These are phyloP conservation scores for Acronicta alni DNA, from an alignment of 2,888 invertebrate species.

Conservation along the genomic window DNA sequence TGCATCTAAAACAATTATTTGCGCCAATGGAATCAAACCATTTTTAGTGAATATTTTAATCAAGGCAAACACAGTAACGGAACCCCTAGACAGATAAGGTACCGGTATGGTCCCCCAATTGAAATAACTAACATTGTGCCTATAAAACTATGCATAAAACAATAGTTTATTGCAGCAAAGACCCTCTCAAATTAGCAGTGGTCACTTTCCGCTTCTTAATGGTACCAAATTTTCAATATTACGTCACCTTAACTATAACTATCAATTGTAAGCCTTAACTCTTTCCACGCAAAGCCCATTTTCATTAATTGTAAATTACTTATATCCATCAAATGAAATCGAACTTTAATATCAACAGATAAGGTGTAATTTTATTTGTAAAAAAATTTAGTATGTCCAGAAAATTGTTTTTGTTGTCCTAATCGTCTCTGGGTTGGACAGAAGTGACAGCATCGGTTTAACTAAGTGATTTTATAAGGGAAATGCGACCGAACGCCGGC, in stretches of 20 bases:
- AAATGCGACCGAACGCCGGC: slow-evolving; percentile 59
- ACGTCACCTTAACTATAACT: slow-evolving; percentile 35
- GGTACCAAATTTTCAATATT: slow-evolving; percentile 68
- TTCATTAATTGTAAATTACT: slow-evolving; percentile 29
- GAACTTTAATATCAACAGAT: slow-evolving; percentile 20
- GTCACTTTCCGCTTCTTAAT: slow-evolving; percentile 79
- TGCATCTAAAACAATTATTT: no score
- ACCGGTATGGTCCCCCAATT: slow-evolving; percentile 16
- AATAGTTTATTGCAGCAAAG: slow-evolving; percentile 64
- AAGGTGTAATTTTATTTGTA: slow-evolving; percentile 36
- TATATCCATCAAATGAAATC: slow-evolving; percentile 3
- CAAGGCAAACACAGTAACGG: slow-evolving; percentile 31
- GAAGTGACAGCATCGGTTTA: slow-evolving; percentile 73
- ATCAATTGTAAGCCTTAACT: slow-evolving; percentile 36
- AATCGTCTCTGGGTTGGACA: slow-evolving; percentile 64
- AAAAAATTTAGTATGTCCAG: slow-evolving; percentile 47
- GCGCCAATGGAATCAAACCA: slow-evolving; percentile 11
- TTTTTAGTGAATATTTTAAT: slow-evolving; percentile 41
- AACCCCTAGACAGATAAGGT: slow-evolving; percentile 17
- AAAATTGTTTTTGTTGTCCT: slow-evolving; percentile 66
- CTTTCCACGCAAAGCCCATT: slow-evolving; percentile 35
- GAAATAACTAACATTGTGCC: slow-evolving; percentile 49
- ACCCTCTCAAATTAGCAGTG: slow-evolving; percentile 78
- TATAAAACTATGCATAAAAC: slow-evolving; percentile 60
- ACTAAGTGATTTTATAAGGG: slow-evolving; percentile 76